These are phyloP conservation scores for Rhipidura dahli DNA, from an alignment of 2,113 vertebrate genomes.

Conservation along the genomic window DNA sequence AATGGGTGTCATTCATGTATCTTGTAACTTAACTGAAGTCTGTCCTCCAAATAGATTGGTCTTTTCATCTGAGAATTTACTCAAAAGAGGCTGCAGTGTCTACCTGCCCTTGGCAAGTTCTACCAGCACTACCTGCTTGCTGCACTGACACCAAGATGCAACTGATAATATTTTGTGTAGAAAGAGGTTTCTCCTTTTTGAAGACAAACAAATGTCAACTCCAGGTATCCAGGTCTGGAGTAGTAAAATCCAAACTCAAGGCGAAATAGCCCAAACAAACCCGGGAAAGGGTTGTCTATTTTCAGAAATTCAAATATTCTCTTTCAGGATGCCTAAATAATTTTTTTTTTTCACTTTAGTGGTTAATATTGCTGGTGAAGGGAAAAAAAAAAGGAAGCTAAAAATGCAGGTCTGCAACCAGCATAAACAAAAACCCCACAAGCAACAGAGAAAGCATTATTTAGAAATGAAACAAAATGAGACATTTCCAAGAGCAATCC, in stretches of 20 bases:
- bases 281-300: background rate
- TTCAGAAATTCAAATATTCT: background rate
- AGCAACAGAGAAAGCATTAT: slow-evolving; percentile 41
- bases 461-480: slow-evolving; percentile 26
- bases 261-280: background rate
- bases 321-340: background rate
- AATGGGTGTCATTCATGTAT: background rate
- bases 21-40: background rate
- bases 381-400: background rate
- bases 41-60: background rate
- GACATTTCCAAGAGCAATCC: background rate
- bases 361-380: background rate
- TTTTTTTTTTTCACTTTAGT: background rate
- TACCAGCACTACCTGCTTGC: background rate
- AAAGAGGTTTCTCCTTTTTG: background rate
- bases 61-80: background rate
- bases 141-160: background rate
- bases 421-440: background rate
- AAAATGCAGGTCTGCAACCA: background rate
- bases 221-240: background rate
- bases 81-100: background rate
- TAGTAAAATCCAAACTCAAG: background rate
- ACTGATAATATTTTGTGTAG: background rate
- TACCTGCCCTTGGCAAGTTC: background rate
- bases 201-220: background rate